Percentiles rank a stretch among this genome's conserved stretches.
Evolutionary conservation across 2,113 vertebrate species (phyloP).

Genomic region (Myotis brandtii): DNA sequence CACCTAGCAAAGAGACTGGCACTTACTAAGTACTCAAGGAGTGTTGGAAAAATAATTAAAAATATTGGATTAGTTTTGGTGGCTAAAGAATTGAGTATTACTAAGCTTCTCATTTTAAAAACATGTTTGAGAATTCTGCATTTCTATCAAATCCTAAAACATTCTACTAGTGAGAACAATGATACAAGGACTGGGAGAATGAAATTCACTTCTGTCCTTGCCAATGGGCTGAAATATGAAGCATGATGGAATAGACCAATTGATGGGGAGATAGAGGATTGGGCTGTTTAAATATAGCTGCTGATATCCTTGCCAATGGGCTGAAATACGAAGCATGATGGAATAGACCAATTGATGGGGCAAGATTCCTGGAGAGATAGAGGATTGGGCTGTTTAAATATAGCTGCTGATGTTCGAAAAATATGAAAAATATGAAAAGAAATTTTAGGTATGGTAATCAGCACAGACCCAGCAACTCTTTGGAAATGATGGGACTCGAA

Average conservation of each 20-base stretch:
- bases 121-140: neutral
- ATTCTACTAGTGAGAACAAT: slow-evolving; percentile 15
- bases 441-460: neutral
- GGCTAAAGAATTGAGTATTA: neutral
- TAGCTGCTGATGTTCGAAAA: neutral
- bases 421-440: neutral
- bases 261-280: neutral
- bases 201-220: neutral
- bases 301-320: neutral
- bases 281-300: neutral
- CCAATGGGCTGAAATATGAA: neutral
- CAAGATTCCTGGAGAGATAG: neutral
- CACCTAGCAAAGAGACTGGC: neutral
- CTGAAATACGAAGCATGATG: neutral
- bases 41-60: neutral
- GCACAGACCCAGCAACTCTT: neutral
- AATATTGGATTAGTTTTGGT: neutral
- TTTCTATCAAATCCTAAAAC: slow-evolving; percentile 2
- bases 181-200: neutral
- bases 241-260: neutral
- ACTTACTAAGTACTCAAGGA: neutral
- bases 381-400: neutral
- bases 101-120: slow-evolving; percentile 24
- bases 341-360: neutral
- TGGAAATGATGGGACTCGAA: neutral